Evolutionary conservation across 2,797 vertebrate species (phyloP), one percentile per base, ranked within the genome.

Genomic region (Takifugu ocellatus): DNA sequence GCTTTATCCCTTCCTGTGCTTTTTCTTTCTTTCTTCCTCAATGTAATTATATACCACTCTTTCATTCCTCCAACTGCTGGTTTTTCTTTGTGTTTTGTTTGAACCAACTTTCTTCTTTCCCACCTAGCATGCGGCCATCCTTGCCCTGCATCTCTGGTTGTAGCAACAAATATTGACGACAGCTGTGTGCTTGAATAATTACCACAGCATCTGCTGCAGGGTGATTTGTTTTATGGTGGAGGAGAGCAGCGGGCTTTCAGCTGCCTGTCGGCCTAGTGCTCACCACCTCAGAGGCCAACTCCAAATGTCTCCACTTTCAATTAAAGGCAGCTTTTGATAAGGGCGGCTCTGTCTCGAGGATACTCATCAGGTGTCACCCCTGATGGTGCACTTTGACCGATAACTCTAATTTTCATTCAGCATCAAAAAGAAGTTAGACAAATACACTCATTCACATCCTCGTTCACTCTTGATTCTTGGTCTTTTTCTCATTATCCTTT

Each of bases 251-350:
- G 8, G 49, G 70, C 68, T 62, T 68, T 70, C 57, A 54, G 64
- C 64, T 25, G 49, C 70, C 69, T 52, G 52, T 66, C 60, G 62
- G 60, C 61, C 59, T 59, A 21, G 59, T 29, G 36, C 69, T 74
- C 68, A 45, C 56, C 51, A 55, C 69, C 77, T 69, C 63, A 36
- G 66, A 77, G 83, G 77, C 59, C n/a, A 79, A 82, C 81, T 86
- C 82, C 79, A 82, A 87, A 87, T 82, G 84, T 84, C 85, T 83
- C 81, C 54, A 66, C 83, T 88, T 91, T 90, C 89, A 85, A 90
- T 92, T 91, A 90, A 86, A 84, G 75, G 70, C 5, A 49, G 65
- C 72, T 76, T 66, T 83, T 79, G 86, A 88, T 90, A 87, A 89
- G 85, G 86, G 77, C 80, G 63, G 71, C 47, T 56, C 79, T 82